Base-by-base conservation (phyloP, 1,140 invertebrate genomes). In the Zaprionus tsacasi region DNA sequence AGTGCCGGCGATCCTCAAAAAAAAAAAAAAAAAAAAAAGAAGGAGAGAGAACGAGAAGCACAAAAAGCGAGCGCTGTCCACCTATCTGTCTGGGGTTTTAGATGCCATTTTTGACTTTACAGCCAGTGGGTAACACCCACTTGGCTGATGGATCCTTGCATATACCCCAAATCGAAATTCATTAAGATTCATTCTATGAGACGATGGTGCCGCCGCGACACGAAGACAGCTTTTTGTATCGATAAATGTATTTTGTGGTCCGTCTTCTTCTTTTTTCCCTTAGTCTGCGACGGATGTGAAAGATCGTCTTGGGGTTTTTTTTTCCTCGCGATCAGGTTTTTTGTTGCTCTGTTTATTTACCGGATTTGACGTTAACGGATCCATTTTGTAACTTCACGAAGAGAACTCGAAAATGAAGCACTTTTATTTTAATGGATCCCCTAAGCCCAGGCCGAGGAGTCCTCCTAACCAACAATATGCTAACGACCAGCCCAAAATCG, bases 71-170 rank as follows among this genome's bases (percentile, higher is more conserved):
- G 57, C 52, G 81, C 80, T 87, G 83, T 87, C 83, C 83, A 88
- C 83, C 83, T 87, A 87, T 87, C 73, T 87, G 73, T 88, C 82
- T 85, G 81, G 78, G 57, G 54, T 78, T 82, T 81, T 81, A 79
- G 81, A 88, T 88, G 80, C 83, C 83, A 88, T 81, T 83, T 88
- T 88, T 81, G 83, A 88, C 77, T 88, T 88, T 88, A 88, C 83
- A 88, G 83, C 83, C 83, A 73, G 68, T 80, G 80, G 83, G 83
- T 78, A 83, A 88, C 83, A 88, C 83, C 83, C 83, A 88, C 83
- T 73, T 86, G 77, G 68, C 56, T 21, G 21, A 2, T 2, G 67
- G 67, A 83, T 79, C 82, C 76, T 56, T 66, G 72, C 67, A 78
- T 78, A 75, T 73, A 70, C 66, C 38, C 40, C 67, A 77, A 81